Evolutionary conservation across 2,113 vertebrate species (phyloP).

Genomic region (Sphyrna mokarran): DNA sequence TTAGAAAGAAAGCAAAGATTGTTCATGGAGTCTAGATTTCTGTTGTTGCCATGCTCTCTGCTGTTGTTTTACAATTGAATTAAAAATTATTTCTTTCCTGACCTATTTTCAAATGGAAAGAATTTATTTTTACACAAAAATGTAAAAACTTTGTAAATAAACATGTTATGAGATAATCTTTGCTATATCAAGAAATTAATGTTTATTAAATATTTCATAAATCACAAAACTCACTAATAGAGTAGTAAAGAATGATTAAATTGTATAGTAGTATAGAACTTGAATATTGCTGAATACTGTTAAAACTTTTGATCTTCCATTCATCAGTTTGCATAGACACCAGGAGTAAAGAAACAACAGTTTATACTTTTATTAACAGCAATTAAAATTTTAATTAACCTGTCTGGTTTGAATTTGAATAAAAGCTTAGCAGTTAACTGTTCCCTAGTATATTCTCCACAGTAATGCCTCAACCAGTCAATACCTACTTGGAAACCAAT

Average conservation of each 20-base stretch:
- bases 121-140: not conserved
- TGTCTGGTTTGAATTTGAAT: too few relatives aligned
- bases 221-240: not conserved
- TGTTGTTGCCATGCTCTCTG: not conserved
- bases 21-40: not conserved
- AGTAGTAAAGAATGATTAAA: not conserved
- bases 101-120: not conserved
- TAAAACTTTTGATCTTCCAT: too few relatives aligned
- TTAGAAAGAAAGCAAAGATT: not conserved
- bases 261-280: too few relatives aligned
- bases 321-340: too few relatives aligned
- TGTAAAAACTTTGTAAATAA: not conserved
- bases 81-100: not conserved
- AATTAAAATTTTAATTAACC: too few relatives aligned
- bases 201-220: not conserved
- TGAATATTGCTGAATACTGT: too few relatives aligned
- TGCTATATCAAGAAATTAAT: not conserved
- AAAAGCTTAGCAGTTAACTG: too few relatives aligned
- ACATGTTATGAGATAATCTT: not conserved
- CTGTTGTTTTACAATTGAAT: slow-evolving; percentile 6
- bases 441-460: too few relatives aligned
- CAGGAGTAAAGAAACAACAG: too few relatives aligned
- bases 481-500: too few relatives aligned
- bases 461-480: too few relatives aligned
- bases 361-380: too few relatives aligned